Evolutionary conservation across 1,140 invertebrate genomes (phyloP), one percentile per base, ranked within the genome.

Genomic region (Meloidogyne hapla): DNA sequence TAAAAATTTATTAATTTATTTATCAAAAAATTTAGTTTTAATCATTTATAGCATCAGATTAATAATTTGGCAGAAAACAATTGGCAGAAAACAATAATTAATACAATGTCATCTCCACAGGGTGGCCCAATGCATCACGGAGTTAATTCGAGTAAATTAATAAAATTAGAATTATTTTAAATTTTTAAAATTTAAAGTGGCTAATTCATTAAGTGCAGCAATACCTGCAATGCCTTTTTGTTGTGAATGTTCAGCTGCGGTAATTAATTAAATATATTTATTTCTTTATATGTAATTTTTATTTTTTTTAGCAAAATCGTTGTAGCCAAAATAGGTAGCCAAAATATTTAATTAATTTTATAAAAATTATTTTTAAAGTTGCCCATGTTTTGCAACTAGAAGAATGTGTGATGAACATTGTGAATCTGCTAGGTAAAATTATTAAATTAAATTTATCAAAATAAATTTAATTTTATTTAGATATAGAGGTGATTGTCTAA

Each of bases 391-490:
- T 48, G 86, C 86, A 10, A 81, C 84, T 0, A 70, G 86, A 65
- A 78, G 84, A 70, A 86, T 87, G 77, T 86, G 85, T 74, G 85
- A 86, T 71, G 85, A 86, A 64, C 85, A 86, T 33, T 86, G 85
- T 64, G 85, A 86, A 77, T 81, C 78, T 77, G 83, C 85, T 15
- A 83, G 86, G 85, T 86, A 26, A n/a, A 45, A 38, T 26, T 48
- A 21, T 25, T 63, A 26, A 25, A 33, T 33, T 33, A n/a, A 33
- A 15, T 77, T 26, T 18, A 23, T 61, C 23, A 77, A 25, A 23
- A 26, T 64, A 63, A 25, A 33, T 40, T 71, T 28, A 63, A 74
- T 21, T 74, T 6, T 74, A 33, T 86, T 66, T 69, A 85, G 84
- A 79, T 86, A 86, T 75, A 83, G 86, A n/a, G 85, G 85, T 64